Percentiles rank a stretch among this genome's conserved stretches.
phyloP scores from a whole-genome alignment of 2,797 vertebrate genomes.

The Botia kubotai region DNA sequence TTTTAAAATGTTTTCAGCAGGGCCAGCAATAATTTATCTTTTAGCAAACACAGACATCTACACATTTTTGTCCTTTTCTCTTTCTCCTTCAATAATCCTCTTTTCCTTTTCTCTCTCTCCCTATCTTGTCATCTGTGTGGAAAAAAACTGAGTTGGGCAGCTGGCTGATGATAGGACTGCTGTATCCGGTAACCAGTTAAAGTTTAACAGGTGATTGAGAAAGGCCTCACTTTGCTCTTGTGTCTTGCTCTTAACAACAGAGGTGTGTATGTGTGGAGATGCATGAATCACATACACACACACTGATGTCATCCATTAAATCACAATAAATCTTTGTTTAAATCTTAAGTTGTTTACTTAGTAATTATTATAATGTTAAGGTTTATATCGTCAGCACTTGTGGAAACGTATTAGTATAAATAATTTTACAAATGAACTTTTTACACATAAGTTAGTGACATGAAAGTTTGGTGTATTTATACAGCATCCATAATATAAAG shows the following conservation, averaged over 20 bases:
- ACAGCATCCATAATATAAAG: neutral
- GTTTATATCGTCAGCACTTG: too few species aligned
- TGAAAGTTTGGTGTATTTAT: neutral
- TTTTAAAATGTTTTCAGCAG: neutral
- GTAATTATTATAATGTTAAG: neutral
- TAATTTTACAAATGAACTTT: neutral
- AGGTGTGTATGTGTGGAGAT: constrained; percentile 9
- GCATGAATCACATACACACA: neutral
- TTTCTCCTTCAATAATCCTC: neutral
- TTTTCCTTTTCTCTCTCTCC: neutral
- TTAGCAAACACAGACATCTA: neutral
- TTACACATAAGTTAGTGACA: neutral
- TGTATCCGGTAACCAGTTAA: constrained; percentile 69
- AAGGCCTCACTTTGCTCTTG: constrained; percentile 18
- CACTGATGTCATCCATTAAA: neutral
- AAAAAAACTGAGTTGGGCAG: constrained; percentile 67
- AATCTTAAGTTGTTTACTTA: neutral
- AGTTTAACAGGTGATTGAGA: constrained; percentile 63
- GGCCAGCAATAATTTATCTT: neutral
- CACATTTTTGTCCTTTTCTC: neutral
- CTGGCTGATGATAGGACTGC: constrained; percentile 68
- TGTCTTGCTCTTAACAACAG: constrained; percentile 65
- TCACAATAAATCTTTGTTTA: constrained; percentile 1
- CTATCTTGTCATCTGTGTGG: constrained; percentile 43
- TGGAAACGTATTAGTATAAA: neutral